Evolutionary conservation across 1,140 invertebrate species (phyloP).

Genomic region (Melanaphis sacchari): DNA sequence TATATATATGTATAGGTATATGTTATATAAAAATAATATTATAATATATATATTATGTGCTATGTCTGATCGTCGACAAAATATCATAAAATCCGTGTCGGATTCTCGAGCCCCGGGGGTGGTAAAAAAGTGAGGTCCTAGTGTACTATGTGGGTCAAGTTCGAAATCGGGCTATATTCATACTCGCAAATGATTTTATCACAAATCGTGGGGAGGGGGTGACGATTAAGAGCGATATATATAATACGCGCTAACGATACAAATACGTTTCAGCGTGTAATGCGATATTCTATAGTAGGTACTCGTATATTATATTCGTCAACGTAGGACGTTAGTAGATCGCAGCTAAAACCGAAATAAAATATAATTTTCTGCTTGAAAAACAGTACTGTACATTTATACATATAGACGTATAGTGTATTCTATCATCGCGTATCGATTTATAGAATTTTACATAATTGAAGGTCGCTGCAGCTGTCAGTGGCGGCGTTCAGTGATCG

Average conservation of each 20-base stretch:
- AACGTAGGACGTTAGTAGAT: neutral
- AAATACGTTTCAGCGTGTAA: too few species aligned
- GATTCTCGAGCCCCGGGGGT: neutral
- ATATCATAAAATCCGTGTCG: neutral
- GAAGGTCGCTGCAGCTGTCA: neutral
- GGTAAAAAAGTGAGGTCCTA: neutral
- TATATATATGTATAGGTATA: neutral
- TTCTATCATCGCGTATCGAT: neutral
- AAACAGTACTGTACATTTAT: neutral
- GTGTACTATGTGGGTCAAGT: neutral
- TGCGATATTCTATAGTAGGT: too few species aligned
- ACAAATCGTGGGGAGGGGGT: neutral
- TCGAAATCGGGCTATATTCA: neutral
- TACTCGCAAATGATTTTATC: neutral
- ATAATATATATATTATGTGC: neutral
- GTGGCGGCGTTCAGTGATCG: neutral
- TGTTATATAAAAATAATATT: neutral
- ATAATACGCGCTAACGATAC: too few species aligned
- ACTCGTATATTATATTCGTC: neutral
- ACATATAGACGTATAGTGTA: too few species aligned
- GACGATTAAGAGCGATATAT: neutral
- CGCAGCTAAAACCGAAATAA: neutral
- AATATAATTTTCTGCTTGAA: neutral
- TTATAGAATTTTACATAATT: neutral
- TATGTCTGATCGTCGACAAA: neutral